Evolutionary conservation across 37 sponge, comb jelly and placozoan species (phyloP).

Genomic region (Beroe forskalii): DNA sequence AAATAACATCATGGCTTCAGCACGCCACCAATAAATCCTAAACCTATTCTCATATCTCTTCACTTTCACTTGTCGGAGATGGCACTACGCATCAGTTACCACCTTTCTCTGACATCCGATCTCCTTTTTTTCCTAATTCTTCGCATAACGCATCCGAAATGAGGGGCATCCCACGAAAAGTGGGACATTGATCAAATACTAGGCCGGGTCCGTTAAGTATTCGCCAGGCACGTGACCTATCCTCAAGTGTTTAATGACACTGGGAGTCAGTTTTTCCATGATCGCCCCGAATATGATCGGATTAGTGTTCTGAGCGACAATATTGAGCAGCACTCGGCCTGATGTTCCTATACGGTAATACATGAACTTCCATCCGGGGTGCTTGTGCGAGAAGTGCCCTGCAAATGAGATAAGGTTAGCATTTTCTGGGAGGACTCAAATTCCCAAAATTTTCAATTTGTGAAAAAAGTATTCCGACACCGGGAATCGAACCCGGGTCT

Average conservation of each 20-base stretch:
- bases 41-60: too few relatives aligned
- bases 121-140: too few relatives aligned
- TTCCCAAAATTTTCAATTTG: not conserved
- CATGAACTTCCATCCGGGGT: conserved; percentile 65
- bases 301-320: conserved; percentile 61
- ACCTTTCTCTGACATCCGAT: too few relatives aligned
- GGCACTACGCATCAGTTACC: too few relatives aligned
- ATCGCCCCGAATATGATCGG: conserved; percentile 62
- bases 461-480: conserved; percentile 45
- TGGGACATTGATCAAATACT: too few relatives aligned
- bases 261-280: conserved; percentile 56
- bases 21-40: too few relatives aligned
- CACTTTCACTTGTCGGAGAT: too few relatives aligned
- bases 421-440: not conserved
- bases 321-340: conserved; percentile 38
- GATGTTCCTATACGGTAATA: conserved; percentile 55
- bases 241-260: conserved; percentile 51
- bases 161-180: too few relatives aligned
- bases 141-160: too few relatives aligned
- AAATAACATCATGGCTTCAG: too few relatives aligned
- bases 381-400: conserved; percentile 64
- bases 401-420: not conserved
- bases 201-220: conserved; percentile 43
- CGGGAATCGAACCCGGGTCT: conserved; percentile 67
- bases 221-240: conserved; percentile 63